A percentile compares a stretch with the other conserved stretches of the same genome.
Evolutionary conservation across 1,140 invertebrate genomes (phyloP).

Genomic region (Microplitis demolitor): DNA sequence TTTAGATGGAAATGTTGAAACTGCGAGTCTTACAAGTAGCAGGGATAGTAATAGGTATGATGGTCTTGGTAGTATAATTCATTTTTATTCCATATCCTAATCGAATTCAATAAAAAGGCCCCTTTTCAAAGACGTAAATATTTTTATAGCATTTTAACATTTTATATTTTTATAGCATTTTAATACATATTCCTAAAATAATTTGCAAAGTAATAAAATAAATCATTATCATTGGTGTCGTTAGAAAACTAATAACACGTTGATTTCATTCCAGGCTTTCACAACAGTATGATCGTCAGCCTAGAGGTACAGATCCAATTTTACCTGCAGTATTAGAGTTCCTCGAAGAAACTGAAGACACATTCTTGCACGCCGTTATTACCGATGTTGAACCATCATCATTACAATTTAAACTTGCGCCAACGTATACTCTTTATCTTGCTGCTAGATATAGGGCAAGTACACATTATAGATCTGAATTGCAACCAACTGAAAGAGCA

Average conservation of each 20-base stretch:
- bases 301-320: constrained; percentile 82
- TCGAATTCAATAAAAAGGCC: too few species aligned
- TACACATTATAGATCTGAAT: constrained; percentile 89
- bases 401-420: constrained; percentile 86
- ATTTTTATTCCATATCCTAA: not conserved
- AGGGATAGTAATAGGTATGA: constrained; percentile 71
- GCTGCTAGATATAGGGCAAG: constrained; percentile 90
- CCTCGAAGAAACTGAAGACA: constrained; percentile 90
- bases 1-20: constrained; percentile 83
- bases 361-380: constrained; percentile 85
- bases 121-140: too few species aligned
- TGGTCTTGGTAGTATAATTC: not conserved
- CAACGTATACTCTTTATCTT: constrained; percentile 94
- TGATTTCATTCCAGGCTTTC: constrained; percentile 50
- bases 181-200: too few species aligned
- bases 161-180: too few species aligned
- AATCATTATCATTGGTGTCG: too few species aligned
- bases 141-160: too few species aligned
- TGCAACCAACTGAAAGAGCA: constrained; percentile 88
- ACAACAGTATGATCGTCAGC: constrained; percentile 61
- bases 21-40: constrained; percentile 67
- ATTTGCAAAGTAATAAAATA: too few species aligned
- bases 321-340: constrained; percentile 94
- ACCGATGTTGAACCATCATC: constrained; percentile 84
- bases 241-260: too few species aligned